phyloP scores from a whole-genome alignment of 2,888 invertebrate genomes.

The Lasioglossum lativentre region DNA sequence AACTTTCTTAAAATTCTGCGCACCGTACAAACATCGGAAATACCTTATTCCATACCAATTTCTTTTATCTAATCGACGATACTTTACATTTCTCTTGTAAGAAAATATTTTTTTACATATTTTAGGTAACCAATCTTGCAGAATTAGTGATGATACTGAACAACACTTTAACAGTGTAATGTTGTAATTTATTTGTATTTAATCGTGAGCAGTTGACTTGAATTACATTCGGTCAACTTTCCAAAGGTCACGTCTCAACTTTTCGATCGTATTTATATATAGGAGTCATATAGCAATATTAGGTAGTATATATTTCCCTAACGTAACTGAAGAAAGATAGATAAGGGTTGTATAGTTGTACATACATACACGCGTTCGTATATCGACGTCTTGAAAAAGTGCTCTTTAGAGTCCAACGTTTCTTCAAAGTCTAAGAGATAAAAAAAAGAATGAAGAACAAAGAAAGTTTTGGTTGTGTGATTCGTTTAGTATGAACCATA shows the following conservation, averaged over 20 bases:
- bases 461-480: conserved; percentile 69
- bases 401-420: conserved; percentile 51
- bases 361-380: conserved; percentile 62
- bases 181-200: conserved; percentile 66
- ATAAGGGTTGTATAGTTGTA: conserved; percentile 68
- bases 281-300: conserved; percentile 53
- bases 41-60: conserved; percentile 44
- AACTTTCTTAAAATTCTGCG: conserved; percentile 32
- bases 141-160: conserved; percentile 33
- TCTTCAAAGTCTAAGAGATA: conserved; percentile 6
- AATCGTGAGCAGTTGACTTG: conserved; percentile 39
- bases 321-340: conserved; percentile 55
- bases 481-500: conserved; percentile 43
- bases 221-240: conserved; percentile 31
- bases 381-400: conserved; percentile 29
- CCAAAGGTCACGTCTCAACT: conserved; percentile 10
- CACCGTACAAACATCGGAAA: conserved; percentile 18
- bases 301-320: conserved; percentile 56
- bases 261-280: conserved; percentile 41
- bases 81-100: conserved; percentile 50
- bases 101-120: conserved; percentile 63
- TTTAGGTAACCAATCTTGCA: conserved; percentile 46
- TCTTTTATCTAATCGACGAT: conserved; percentile 28
- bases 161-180: conserved; percentile 61
- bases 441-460: background rate